Conservation (phyloP, 2,888 invertebrate species). For the Cylindroiulus punctatus region DNA sequence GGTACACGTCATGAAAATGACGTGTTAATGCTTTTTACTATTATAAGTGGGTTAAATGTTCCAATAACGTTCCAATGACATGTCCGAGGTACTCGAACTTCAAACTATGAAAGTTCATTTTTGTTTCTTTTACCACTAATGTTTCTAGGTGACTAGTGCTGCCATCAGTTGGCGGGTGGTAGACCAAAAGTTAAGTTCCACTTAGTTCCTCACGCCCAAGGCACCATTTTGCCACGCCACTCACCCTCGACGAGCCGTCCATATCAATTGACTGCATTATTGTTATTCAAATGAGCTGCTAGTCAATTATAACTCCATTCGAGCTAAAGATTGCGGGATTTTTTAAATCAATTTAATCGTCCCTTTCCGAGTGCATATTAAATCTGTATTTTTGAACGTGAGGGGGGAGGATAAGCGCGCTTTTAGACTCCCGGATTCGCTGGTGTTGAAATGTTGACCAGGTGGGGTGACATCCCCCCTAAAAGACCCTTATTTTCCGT, state of each 20-base stretch:
- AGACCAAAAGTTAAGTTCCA: background rate
- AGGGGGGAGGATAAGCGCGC: background rate
- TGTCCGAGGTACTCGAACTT: no score
- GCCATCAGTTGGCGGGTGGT: background rate
- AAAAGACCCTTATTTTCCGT: conserved; percentile 8
- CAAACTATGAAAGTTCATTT: no score
- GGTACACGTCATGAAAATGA: no score
- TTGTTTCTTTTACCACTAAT: no score
- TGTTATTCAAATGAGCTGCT: conserved; percentile 27
- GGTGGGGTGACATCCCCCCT: background rate
- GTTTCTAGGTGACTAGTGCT: no score
- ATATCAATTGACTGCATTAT: conserved; percentile 5
- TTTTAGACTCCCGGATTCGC: background rate
- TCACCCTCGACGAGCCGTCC: background rate
- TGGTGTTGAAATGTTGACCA: conserved; percentile 34
- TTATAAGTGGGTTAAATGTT: no score
- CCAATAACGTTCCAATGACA: no score
- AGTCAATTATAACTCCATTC: conserved; percentile 36
- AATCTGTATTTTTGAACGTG: background rate
- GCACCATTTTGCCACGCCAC: background rate
- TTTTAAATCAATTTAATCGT: conserved; percentile 12
- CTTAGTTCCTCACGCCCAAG: background rate
- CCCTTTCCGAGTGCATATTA: conserved; percentile 28
- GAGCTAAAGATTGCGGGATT: background rate
- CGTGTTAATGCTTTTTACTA: no score